Conservation (phyloP, 2,797 vertebrate genomes). For the Falco concolor region DNA sequence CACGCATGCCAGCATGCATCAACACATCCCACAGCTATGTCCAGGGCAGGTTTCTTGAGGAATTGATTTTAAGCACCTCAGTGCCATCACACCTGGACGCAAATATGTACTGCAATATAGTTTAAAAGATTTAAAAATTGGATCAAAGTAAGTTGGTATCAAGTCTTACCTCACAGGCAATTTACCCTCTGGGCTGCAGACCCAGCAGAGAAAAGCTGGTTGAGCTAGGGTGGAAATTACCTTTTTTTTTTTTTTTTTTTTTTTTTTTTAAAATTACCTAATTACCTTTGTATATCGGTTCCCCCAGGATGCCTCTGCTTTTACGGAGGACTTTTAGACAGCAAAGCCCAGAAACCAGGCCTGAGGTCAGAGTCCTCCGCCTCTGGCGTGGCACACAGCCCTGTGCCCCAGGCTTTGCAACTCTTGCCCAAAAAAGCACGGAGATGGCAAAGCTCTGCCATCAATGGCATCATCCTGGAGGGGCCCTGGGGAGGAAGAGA, state of each 20-base stretch:
- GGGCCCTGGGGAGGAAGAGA: neutral
- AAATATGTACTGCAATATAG: neutral
- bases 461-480: neutral
- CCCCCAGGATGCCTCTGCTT: neutral
- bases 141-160: neutral
- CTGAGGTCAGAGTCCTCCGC: neutral
- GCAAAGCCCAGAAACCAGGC: neutral
- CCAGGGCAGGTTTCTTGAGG: neutral
- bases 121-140: neutral
- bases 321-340: neutral
- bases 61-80: neutral
- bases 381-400: neutral
- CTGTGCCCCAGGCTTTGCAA: neutral
- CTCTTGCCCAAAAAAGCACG: neutral
- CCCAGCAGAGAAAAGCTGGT: neutral
- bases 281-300: neutral
- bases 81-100: neutral
- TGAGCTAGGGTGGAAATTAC: neutral
- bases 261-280: no score
- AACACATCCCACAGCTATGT: neutral
- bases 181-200: neutral
- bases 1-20: fast-evolving
- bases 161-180: neutral
- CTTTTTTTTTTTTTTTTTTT: no score
- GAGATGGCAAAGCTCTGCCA: neutral